Evolutionary conservation across 2,888 invertebrate species (phyloP), one percentile per base, ranked within the genome.

Genomic region (Ophion obscuratus): DNA sequence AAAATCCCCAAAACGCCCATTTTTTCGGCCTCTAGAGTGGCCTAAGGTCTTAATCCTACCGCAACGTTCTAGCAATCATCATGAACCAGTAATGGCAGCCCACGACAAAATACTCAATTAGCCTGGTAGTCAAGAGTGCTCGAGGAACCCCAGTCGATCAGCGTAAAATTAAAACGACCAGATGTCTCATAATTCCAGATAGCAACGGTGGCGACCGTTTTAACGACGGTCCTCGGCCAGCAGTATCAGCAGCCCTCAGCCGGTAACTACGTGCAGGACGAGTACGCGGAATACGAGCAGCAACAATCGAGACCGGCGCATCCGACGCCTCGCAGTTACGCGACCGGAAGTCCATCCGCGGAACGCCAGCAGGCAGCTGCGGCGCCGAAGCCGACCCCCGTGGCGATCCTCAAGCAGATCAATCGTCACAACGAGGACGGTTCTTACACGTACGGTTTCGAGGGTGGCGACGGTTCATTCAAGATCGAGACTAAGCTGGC

Each of bases 351-450:
- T 81, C 90, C 94, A 17, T 93, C 95, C 17, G 90, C 94, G 0
- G 92, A 93, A 68, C 92, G 94, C 20, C 94, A 94, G 82, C 94
- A 94, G 82, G 94, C 94, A 24, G 94, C 94, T 6, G 92, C 91
- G 20, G 95, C 95, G 83, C 94, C 95, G 1, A 95, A 95, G 86
- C 95, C 96, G 59, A 95, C 96, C 0, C 96, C 97, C 0, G 96
- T 98, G 70, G 95, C 98, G 64, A 98, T 98, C 91, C 95, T 98
- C 81, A 98, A 98, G 93, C 98, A 98, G 94, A 98, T 98, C 88
- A 97, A 98, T 95, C 96, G 97, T 93, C 98, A 97, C 95, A 97
- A 98, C 91, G 97, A 98, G 93, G 98, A 98, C 92, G 98, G 98
- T 78, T 98, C 98, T 0, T 98, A 98, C 94, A 98, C 98, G 0